Conservation (phyloP, 1,140 invertebrate species). For the Leucophenga varia region DNA sequence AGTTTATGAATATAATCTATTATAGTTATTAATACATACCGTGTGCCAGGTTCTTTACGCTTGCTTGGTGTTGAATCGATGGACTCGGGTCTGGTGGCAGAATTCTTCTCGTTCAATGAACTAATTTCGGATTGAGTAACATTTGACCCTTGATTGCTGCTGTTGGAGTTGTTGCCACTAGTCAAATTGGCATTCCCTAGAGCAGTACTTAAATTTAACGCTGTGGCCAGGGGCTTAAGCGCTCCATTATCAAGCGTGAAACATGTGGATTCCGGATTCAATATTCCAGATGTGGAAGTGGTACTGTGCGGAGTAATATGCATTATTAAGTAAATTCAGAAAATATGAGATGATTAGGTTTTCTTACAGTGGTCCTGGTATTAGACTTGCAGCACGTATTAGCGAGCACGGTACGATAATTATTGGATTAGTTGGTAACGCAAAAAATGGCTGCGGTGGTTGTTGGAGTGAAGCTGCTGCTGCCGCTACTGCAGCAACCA, state of each 20-base stretch:
- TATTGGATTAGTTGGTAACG: constrained; percentile 86
- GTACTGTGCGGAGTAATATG: constrained; percentile 24
- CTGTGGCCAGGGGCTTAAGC: constrained; percentile 72
- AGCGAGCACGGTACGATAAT: constrained; percentile 85
- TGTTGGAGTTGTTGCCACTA: constrained; percentile 4
- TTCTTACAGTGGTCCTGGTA: constrained; percentile 64
- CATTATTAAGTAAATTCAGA: no score
- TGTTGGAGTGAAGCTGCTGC: constrained; percentile 43
- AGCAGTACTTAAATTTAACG: constrained; percentile 33
- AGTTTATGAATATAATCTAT: no score
- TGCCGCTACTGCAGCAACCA: constrained; percentile 51
- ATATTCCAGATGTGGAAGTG: constrained; percentile 64
- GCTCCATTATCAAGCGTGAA: constrained; percentile 81
- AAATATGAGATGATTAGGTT: no score
- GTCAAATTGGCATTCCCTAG: constrained; percentile 14
- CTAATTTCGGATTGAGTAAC: no score
- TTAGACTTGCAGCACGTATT: constrained; percentile 75
- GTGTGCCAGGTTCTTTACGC: constrained; percentile 33
- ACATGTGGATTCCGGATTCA: constrained; percentile 75
- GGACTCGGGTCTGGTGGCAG: neutral
- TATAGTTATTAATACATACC: constrained; percentile 31
- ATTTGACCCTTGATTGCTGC: no score
- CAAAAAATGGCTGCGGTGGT: constrained; percentile 71
- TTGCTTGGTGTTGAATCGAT: constrained; percentile 22
- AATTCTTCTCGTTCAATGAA: constrained; percentile 12